A percentile compares a stretch with the other conserved stretches of the same genome.
phyloP scores from a whole-genome alignment of 1,140 invertebrate genomes.

The Pseudoatta argentina region DNA sequence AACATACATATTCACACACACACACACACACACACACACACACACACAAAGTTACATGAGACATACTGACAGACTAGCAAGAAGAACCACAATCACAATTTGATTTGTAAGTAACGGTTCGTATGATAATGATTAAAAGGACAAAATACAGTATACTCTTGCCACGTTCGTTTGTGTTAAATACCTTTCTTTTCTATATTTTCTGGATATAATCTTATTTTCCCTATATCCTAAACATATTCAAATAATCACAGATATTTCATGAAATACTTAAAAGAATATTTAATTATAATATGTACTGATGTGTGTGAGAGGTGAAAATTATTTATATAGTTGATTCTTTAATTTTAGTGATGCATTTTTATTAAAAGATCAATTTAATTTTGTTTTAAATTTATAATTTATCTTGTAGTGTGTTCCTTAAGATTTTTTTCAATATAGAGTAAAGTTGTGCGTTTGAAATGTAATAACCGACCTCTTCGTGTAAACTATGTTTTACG shows the following conservation, averaged over 20 bases:
- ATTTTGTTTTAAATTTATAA: too few relatives aligned
- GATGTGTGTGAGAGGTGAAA: not conserved
- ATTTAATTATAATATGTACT: too few relatives aligned
- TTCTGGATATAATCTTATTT: not conserved
- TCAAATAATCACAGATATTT: not conserved
- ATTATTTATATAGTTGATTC: not conserved
- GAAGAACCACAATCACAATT: conserved; percentile 75
- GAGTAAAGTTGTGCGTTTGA: too few relatives aligned
- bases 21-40: conserved; percentile 67
- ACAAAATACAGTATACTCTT: conserved; percentile 77
- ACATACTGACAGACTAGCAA: conserved; percentile 65
- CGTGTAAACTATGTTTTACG: too few relatives aligned
- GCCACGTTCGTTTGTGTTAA: conserved; percentile 64
- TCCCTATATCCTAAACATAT: not conserved
- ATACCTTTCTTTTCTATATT: not conserved
- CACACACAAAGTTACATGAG: conserved; percentile 74
- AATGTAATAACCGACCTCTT: too few relatives aligned
- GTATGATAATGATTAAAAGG: conserved; percentile 84
- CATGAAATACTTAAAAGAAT: not conserved
- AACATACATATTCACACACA: conserved; percentile 66
- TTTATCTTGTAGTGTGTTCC: too few relatives aligned
- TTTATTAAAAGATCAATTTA: too few relatives aligned
- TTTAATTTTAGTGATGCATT: not conserved
- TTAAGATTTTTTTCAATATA: too few relatives aligned
- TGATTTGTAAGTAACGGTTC: conserved; percentile 85